A percentile compares a stretch with the other conserved stretches of the same genome.
These are phyloP conservation scores for Megalurothrips usitatus DNA, from an alignment of 2,888 invertebrate species.

Conservation along the genomic window DNA sequence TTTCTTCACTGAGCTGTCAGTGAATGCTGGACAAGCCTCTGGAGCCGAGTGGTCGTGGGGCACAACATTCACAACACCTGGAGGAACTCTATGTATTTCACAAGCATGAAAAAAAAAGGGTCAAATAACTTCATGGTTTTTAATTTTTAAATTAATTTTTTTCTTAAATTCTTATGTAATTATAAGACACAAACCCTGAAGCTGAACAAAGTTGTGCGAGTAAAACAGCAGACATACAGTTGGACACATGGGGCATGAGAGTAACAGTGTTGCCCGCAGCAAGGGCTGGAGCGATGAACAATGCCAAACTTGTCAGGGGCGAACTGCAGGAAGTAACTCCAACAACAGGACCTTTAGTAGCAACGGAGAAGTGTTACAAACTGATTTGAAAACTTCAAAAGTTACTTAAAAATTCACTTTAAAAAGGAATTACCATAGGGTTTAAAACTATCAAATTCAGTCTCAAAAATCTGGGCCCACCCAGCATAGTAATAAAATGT, in stretches of 20 bases:
- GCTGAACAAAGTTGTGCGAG: conserved; percentile 49
- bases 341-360: conserved; percentile 46
- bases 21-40: conserved; percentile 44
- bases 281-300: conserved; percentile 50
- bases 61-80: conserved; percentile 49
- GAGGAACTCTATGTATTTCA: conserved; percentile 42
- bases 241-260: conserved; percentile 48
- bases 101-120: background rate
- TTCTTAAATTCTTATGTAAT: background rate
- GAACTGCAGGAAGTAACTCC: conserved; percentile 48
- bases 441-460: conserved; percentile 47
- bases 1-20: conserved; percentile 45
- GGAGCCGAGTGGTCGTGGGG: conserved; percentile 43
- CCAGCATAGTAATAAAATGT: conserved; percentile 53
- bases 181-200: conserved; percentile 45
- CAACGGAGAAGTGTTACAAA: conserved; percentile 25
- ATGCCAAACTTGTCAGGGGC: conserved; percentile 49
- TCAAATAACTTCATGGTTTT: background rate
- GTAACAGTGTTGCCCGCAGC: conserved; percentile 51
- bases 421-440: conserved; percentile 44
- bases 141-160: background rate
- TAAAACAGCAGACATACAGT: conserved; percentile 46
- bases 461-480: conserved; percentile 47
- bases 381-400: background rate
- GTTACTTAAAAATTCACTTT: background rate